Base-by-base conservation (phyloP, 2,888 invertebrate genomes). In the Agapostemon virescens region DNA sequence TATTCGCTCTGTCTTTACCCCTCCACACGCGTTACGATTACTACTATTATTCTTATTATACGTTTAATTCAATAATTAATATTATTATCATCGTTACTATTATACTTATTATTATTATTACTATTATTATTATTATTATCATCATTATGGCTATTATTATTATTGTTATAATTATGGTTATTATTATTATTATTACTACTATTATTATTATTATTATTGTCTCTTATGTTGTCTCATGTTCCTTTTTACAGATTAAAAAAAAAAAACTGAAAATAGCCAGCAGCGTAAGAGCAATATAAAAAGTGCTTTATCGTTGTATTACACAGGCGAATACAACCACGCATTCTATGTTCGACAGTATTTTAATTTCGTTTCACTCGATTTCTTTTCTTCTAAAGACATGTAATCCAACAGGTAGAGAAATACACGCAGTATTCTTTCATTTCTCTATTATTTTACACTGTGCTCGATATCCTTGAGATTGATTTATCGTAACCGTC, bases 281-380 rank as follows among this genome's bases (percentile, higher is more conserved):
- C 66, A 73, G 78, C 74, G 36, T 42, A 73, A 70, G 52, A 68
- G 40, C 38, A 63, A 70, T 64, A n/a, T 61, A 52, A 71, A 61
- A 82, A 66, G 78, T 81, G 78, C 78, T 85, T 58, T 17, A n/a
- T 26, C 15, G 58, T 58, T 85, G 68, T 84, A 87, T 79, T 80
- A 83, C 77, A 80, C 73, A n/a, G n/a, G 64, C 36, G 66, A 72
- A 74, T 74, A 52, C 72, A 66, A 72, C 69, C 55, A 74, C 83
- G 84, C 84, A 82, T 85, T 87, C 81, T 86, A 82, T 70, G 73
- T 81, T 75, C n/a, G 79, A 85, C 88, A 89, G 86, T 88, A 88
- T 89, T 87, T 82, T 77, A 74, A 73, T 83, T 74, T 74, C 78
- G 70, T 75, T 74, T 78, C 76, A 45, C 49, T 38, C 42, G 67